Evolutionary conservation across 64 coral and sea anemone genomes (phyloP).

Genomic region (Platygyra sinensis): DNA sequence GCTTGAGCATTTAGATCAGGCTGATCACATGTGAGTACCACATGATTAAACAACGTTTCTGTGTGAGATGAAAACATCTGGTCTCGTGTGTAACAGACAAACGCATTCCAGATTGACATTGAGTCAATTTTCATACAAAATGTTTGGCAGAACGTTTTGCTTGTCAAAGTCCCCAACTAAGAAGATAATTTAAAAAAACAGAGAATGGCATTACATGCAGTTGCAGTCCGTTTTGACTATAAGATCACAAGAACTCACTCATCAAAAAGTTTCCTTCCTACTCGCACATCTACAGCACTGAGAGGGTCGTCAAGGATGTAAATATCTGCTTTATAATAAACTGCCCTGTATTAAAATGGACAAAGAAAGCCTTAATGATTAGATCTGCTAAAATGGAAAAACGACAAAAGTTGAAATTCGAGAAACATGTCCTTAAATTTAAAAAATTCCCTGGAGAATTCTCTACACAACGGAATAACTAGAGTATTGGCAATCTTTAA

Average conservation of each 20-base stretch:
- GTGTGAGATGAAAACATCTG: too few species aligned
- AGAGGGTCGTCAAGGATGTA: conserved; percentile 68
- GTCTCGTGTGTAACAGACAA: too few species aligned
- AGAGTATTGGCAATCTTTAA: too few species aligned
- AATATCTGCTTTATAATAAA: conserved; percentile 62
- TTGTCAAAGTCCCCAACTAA: not conserved
- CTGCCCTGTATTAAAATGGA: conserved; percentile 19
- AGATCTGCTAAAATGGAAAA: not conserved
- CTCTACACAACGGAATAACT: too few species aligned
- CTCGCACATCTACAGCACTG: conserved; percentile 47
- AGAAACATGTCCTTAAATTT: too few species aligned
- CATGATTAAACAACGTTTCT: too few species aligned
- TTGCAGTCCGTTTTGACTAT: not conserved
- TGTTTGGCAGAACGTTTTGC: too few species aligned
- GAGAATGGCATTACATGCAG: not conserved
- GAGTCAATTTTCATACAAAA: too few species aligned
- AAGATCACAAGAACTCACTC: conserved; percentile 22
- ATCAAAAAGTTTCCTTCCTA: conserved; percentile 57
- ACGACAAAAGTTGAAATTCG: not conserved
- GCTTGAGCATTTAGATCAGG: too few species aligned
- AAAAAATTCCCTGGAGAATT: too few species aligned
- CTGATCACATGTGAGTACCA: too few species aligned
- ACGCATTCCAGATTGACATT: too few species aligned
- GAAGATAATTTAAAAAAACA: not conserved
- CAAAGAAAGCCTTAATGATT: not conserved